Evolutionary conservation across 2,888 invertebrate species (phyloP), one percentile per base, ranked within the genome.

Genomic region (Crocallis elinguaria): DNA sequence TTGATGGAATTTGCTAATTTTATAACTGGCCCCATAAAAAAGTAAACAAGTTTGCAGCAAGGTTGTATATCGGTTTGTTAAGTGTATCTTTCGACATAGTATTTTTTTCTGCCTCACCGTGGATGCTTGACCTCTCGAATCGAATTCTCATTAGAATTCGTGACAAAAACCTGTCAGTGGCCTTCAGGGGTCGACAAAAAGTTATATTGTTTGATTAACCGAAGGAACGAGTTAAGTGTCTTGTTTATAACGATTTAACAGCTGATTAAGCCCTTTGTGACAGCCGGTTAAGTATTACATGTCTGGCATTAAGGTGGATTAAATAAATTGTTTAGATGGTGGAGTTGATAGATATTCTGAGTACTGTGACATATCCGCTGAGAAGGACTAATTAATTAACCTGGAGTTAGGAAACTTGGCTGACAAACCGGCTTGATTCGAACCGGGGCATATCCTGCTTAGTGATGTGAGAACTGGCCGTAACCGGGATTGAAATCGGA

Each of bases 141-240:
- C 42, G 42, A 53, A 46, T 53, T 52, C 51, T 51, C 42, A 52
- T 52, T 52, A 39, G 36, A 37, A n/a, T 36, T 23, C 45, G 21
- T 19, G 48, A 53, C 37, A 48, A 37, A 53, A 51, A 45, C 33
- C 42, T 45, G 16, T 21, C 13, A 16, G 5, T 21, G 30, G 21
- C 50, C 30, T 50, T 43, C 39, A 17, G 23, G 14, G 51, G 21
- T 29, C 46, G 42, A 37, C 43, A 53, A 53, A 42, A 53, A 46
- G 37, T n/a, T n/a, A n/a, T 37, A 48, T 53, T 53, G 53, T 53
- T 43, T 42, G 42, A 53, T 46, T 37, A 51, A 39, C 44, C 32
- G 27, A 39, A 44, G 16, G 21, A 29, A 43, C 32, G 17, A 19
- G 32, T 25, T 37, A 35, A 39, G 23, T 30, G 17, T 16, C 29